These are phyloP conservation scores for Hippopotamus amphibius DNA, from an alignment of 2,113 vertebrate genomes.

Conservation along the genomic window DNA sequence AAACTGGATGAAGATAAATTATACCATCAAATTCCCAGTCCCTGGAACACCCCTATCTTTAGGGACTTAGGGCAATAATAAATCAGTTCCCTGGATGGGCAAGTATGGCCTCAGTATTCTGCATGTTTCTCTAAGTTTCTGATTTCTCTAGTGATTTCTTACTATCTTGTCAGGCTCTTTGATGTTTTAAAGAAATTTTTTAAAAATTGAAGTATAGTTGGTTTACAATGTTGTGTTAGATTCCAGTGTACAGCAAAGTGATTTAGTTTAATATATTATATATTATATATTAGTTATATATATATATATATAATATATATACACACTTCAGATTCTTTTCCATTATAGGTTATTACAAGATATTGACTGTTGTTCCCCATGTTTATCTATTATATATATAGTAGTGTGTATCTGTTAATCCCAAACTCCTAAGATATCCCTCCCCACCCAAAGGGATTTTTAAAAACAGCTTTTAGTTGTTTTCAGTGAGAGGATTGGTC, in stretches of 20 bases:
- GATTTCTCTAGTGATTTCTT: slow-evolving; percentile 12
- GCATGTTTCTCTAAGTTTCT: background rate
- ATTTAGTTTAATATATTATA: background rate
- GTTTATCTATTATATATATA: background rate
- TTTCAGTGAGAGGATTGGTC: background rate
- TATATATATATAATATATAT: background rate
- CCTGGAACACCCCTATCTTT: background rate
- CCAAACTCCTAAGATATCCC: background rate
- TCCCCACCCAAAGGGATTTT: background rate
- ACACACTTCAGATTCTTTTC: background rate
- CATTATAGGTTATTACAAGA: background rate
- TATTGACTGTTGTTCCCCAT: background rate
- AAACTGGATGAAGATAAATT: background rate
- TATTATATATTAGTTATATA: too few species aligned
- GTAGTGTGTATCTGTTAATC: background rate
- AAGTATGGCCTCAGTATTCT: background rate
- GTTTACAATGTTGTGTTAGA: background rate
- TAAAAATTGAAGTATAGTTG: background rate
- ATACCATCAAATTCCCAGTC: background rate
- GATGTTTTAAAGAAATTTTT: background rate
- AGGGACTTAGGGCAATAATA: background rate
- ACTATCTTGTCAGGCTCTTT: background rate
- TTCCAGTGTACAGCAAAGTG: background rate
- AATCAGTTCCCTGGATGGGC: background rate
- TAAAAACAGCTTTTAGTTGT: background rate